Evolutionary conservation across 2,888 invertebrate species (phyloP), one percentile per base, ranked within the genome.

Genomic region (Diarsia brunnea): DNA sequence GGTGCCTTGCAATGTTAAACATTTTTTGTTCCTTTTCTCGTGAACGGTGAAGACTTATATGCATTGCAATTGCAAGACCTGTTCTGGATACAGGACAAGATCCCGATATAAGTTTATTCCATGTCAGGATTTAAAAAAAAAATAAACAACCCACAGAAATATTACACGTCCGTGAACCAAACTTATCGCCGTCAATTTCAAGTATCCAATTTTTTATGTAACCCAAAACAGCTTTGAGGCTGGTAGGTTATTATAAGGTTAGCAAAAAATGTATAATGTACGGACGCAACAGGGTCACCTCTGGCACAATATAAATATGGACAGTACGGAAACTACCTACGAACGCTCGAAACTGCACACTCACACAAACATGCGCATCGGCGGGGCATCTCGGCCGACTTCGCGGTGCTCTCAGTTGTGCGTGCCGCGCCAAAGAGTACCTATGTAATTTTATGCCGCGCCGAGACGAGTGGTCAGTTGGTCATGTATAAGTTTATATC

Each of bases 81-180:
- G 89, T 89, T 87, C 84, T 87, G 78, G 65, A 82, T 84, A 76
- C 84, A 69, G 86, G 82, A 75, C 84, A 79, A 80, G 81, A 85
- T 82, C 85, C 86, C 80, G 82, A 73, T 85, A 76, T 83, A 79
- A 85, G 82, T 82, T 75, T 69, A 78, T 80, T 69, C 60, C 60
- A 69, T 72, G 64, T 67, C 74, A 74, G 45, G 51, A 70, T 78
- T 73, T n/a, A n/a, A n/a, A 43, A 38, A 73, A 55, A 84, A 78
- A 78, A 73, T 58, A 53, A 63, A 58, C n/a, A 70, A 78, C 68
- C 58, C 47, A 66, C 49, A 75, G 61, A 85, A 68, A 71, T 76
- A 76, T 76, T 76, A 80, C 67, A 51, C 58, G 65, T 71, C 55
- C 51, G 47, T 49, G 38, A 53, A 14, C 61, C 38, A 10, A 64